A percentile compares a stretch with the other conserved stretches of the same genome.
phyloP scores from a whole-genome alignment of 2,888 invertebrate species.

The Apoda limacodes region DNA sequence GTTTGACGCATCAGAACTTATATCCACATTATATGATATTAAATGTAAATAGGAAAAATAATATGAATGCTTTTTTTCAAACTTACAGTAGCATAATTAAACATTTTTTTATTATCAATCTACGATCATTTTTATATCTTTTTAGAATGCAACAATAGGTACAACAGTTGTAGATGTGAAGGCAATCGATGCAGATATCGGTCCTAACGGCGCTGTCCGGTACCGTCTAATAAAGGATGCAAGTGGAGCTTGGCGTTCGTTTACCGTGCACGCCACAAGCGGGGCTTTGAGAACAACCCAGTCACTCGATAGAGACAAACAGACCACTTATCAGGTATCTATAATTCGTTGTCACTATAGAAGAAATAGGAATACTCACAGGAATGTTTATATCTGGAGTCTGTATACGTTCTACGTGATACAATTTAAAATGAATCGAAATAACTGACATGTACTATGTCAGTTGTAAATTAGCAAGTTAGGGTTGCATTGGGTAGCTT shows the following conservation, averaged over 20 bases:
- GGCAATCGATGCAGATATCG: constrained; percentile 90
- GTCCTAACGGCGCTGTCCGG: constrained; percentile 89
- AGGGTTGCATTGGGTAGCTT: not conserved
- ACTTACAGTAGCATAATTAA: too few relatives aligned
- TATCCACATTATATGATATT: too few relatives aligned
- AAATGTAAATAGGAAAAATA: too few relatives aligned
- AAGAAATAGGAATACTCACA: too few relatives aligned
- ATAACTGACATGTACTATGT: not conserved
- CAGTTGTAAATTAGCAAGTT: not conserved
- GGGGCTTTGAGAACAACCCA: constrained; percentile 81
- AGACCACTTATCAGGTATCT: constrained; percentile 87
- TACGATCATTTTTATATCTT: too few relatives aligned
- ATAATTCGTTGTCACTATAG: not conserved
- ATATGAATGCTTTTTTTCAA: too few relatives aligned
- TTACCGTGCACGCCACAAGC: constrained; percentile 81
- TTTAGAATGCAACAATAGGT: constrained; percentile 87
- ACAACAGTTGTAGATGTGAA: constrained; percentile 82
- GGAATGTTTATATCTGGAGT: too few relatives aligned
- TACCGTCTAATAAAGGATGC: constrained; percentile 87
- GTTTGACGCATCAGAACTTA: too few relatives aligned
- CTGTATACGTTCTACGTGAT: too few relatives aligned
- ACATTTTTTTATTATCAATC: too few relatives aligned
- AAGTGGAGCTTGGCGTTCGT: constrained; percentile 84
- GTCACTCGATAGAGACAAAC: constrained; percentile 83
- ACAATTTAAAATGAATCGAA: too few relatives aligned